These are phyloP conservation scores for Formica exsecta DNA, from an alignment of 1,140 invertebrate species.

Conservation along the genomic window DNA sequence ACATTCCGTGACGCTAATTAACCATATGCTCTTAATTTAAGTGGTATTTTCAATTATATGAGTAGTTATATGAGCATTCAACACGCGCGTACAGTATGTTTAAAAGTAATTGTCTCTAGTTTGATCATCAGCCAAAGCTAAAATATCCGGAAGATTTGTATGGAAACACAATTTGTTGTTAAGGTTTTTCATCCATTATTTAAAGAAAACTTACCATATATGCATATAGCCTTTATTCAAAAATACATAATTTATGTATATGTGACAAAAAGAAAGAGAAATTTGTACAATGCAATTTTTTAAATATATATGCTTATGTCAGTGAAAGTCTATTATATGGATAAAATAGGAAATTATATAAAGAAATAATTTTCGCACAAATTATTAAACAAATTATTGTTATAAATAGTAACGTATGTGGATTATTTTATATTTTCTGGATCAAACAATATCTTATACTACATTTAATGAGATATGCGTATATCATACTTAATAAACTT, in stretches of 20 bases:
- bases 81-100: background rate
- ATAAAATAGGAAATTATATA: background rate
- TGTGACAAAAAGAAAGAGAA: too few relatives aligned
- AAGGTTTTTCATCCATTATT: background rate
- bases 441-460: background rate
- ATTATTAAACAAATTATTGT: background rate
- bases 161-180: too few relatives aligned
- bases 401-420: background rate
- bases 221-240: background rate
- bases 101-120: background rate
- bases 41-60: constrained; percentile 11
- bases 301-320: too few relatives aligned
- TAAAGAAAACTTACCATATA: background rate
- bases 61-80: constrained; percentile 4
- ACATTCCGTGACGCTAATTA: background rate
- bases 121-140: background rate
- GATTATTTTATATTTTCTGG: background rate
- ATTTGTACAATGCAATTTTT: too few relatives aligned
- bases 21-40: constrained; percentile 10
- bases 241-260: background rate
- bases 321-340: background rate
- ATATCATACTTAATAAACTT: background rate
- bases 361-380: background rate
- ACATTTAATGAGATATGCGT: background rate
- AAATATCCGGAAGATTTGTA: background rate